A percentile compares a stretch with the other conserved stretches of the same genome.
Evolutionary conservation across 35 echinoderm and acorn worm genomes (phyloP).

Genomic region (Stichopus chloronotus): DNA sequence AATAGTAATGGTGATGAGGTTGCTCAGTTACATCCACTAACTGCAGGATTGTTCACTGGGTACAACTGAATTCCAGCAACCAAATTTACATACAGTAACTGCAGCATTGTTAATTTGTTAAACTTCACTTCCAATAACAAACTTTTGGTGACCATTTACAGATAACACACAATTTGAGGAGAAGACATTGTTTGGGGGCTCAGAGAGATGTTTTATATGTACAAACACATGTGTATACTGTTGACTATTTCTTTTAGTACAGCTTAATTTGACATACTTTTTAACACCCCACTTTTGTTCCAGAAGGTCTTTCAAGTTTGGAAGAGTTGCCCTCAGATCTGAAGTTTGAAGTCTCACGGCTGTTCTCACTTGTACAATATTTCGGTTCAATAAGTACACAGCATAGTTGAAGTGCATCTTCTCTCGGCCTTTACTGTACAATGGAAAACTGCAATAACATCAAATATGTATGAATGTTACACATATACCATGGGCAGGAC

Average conservation of each 20-base stretch:
- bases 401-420: conserved; percentile 98
- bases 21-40: no score
- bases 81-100: no score
- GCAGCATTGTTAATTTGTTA: no score
- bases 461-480: not conserved
- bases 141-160: no score
- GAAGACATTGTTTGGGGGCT: not conserved
- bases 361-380: conserved; percentile 84
- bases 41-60: no score
- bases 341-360: conserved; percentile 66
- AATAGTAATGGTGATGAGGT: no score
- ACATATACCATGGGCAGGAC: not conserved
- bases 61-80: no score
- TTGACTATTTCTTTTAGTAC: not conserved
- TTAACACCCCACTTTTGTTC: conserved; percentile 89
- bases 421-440: conserved; percentile 89
- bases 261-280: conserved; percentile 62
- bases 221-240: not conserved
- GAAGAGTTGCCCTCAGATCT: conserved; percentile 86
- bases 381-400: conserved; percentile 91
- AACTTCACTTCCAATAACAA: no score
- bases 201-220: not conserved
- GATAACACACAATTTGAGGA: no score
- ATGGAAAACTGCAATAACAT: conserved; percentile 76
- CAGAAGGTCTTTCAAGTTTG: conserved; percentile 92